phyloP scores from a whole-genome alignment of 1,140 invertebrate genomes.

The Panulirus ornatus region DNA sequence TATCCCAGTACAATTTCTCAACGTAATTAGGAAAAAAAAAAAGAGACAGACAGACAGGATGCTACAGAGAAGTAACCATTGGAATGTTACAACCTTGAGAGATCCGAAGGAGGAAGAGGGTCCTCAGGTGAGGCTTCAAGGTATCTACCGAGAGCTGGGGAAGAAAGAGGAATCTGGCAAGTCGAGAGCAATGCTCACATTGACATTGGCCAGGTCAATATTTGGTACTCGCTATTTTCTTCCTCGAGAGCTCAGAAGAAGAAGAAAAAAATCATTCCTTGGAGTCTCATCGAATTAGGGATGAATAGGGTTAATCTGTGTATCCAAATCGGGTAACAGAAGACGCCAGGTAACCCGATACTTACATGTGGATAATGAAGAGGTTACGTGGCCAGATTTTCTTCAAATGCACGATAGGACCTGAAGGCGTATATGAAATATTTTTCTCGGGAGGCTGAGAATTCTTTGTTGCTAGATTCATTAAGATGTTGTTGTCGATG shows the following conservation, averaged over 20 bases:
- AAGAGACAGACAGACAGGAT: neutral
- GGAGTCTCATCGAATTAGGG: slow-evolving; percentile 6
- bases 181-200: slow-evolving; percentile 3
- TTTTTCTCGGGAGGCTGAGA: too few relatives aligned
- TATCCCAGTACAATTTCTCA: too few relatives aligned
- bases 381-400: neutral
- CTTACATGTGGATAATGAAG: neutral
- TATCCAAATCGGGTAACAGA: neutral
- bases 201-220: slow-evolving; percentile 12
- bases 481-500: too few relatives aligned
- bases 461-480: too few relatives aligned
- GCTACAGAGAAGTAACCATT: neutral
- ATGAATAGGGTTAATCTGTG: slow-evolving; percentile 11
- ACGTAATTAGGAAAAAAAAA: neutral
- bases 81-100: neutral
- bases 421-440: too few relatives aligned
- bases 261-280: too few relatives aligned
- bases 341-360: neutral
- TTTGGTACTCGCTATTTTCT: neutral
- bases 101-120: neutral
- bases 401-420: too few relatives aligned
- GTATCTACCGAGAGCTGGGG: neutral
- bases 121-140: neutral
- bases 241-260: neutral
- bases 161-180: neutral